Percentiles rank a stretch among this genome's conserved stretches.
Conservation (phyloP, 2,888 invertebrate genomes). For the Lithophane leautieri region DNA sequence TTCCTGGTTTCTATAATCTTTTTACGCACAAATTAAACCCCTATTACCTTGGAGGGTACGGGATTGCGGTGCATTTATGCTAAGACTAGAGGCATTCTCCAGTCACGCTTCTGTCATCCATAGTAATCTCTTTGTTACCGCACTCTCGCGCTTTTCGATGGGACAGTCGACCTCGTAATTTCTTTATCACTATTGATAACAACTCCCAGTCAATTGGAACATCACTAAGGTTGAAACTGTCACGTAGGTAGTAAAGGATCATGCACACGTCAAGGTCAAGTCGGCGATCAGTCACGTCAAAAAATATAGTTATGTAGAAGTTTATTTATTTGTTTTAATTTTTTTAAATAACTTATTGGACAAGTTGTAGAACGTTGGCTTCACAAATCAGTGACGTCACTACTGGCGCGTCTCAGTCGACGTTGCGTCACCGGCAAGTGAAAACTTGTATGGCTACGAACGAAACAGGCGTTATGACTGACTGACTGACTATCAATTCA, state of each 20-base stretch:
- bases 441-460: no score
- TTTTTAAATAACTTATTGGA: no score
- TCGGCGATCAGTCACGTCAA: no score
- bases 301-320: no score
- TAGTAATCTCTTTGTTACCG: background rate
- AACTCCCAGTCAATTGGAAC: background rate
- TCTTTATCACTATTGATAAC: background rate
- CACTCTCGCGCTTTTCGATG: background rate
- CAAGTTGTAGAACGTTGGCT: no score
- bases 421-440: no score
- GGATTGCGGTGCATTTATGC: conserved; percentile 1
- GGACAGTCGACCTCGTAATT: background rate
- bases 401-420: no score
- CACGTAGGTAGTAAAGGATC: background rate
- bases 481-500: no score
- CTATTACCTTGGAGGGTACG: background rate
- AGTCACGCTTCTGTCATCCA: background rate
- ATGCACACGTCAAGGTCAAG: no score
- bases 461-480: no score
- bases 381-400: no score
- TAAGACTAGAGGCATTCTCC: background rate
- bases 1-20: conserved; percentile 5
- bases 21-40: conserved; percentile 16
- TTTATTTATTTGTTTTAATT: no score
- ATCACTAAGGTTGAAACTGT: background rate